phyloP scores from a whole-genome alignment of 2,888 invertebrate genomes.

The Ischnura elegans region DNA sequence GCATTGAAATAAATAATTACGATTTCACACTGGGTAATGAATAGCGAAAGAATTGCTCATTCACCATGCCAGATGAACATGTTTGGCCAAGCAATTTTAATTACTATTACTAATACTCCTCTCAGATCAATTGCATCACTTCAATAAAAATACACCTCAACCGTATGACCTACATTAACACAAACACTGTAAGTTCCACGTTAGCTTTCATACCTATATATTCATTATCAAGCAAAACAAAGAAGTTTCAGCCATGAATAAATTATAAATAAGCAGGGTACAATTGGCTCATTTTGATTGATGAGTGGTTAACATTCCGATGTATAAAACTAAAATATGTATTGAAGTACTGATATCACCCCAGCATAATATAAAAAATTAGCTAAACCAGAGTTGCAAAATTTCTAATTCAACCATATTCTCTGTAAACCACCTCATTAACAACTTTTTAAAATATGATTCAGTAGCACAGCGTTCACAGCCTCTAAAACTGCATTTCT shows the following conservation, averaged over 20 bases:
- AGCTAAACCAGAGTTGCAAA: neutral
- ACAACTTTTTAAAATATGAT: constrained; percentile 31
- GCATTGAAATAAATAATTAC: neutral
- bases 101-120: neutral
- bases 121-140: neutral
- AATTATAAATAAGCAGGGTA: neutral
- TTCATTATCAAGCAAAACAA: neutral
- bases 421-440: neutral
- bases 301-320: neutral
- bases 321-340: neutral
- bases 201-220: neutral
- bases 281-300: neutral
- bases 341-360: neutral
- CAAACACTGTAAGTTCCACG: neutral
- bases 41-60: neutral
- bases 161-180: neutral
- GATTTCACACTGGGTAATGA: neutral
- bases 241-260: neutral
- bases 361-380: constrained; percentile 7
- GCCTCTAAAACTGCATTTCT: constrained; percentile 40
- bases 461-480: neutral
- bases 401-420: neutral
- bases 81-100: neutral
- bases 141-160: neutral
- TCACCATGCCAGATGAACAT: neutral